phyloP scores from a whole-genome alignment of 2,888 invertebrate species.

The Gisinianus flammeolus region DNA sequence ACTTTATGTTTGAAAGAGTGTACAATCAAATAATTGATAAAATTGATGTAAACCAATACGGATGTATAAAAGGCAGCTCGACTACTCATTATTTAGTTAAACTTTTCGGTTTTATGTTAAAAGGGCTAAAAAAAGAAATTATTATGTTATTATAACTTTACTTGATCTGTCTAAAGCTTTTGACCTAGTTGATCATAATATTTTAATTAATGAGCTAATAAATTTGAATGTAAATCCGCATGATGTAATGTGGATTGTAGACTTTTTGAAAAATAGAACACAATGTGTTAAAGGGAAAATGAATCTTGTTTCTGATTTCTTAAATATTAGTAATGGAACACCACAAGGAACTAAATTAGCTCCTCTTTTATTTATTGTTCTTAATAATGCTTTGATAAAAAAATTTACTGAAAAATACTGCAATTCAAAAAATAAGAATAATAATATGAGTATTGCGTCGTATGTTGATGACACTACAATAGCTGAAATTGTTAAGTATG shows the following conservation, averaged over 20 bases:
- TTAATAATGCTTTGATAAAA: no score
- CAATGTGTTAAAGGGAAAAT: conserved; percentile 7
- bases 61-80: not conserved
- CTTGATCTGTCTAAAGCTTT: conserved; percentile 19
- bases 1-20: conserved; percentile 5
- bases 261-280: conserved; percentile 12
- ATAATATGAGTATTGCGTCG: no score
- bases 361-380: no score
- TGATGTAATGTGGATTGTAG: conserved; percentile 18
- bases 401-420: no score
- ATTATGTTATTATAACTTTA: conserved; percentile 13
- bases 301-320: not conserved
- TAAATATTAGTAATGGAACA: conserved; percentile 5
- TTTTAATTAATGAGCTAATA: conserved; percentile 2
- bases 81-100: conserved; percentile 5
- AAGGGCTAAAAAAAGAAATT: not conserved
- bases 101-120: not conserved
- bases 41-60: conserved; percentile 6
- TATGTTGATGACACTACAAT: no score
- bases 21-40: conserved; percentile 21
- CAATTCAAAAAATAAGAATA: no score
- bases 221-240: not conserved
- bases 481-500: no score
- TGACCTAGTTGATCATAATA: conserved; percentile 32
- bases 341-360: conserved; percentile 31